Conservation (phyloP, 2,797 vertebrate genomes). For the Nothura maculosa region DNA sequence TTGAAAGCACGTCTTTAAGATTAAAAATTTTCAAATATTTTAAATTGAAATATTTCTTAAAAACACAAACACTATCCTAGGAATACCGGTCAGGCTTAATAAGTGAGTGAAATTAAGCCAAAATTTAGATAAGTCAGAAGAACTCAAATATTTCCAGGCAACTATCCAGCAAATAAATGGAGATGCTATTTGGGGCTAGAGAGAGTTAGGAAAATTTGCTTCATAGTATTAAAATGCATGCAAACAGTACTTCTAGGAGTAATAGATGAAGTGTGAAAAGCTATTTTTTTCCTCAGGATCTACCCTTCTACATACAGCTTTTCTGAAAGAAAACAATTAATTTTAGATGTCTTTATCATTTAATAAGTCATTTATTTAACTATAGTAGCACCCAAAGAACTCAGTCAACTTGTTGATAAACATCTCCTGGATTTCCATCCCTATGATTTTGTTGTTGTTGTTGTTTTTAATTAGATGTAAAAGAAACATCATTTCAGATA, state of each 20-base stretch:
- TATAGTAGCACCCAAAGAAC: neutral
- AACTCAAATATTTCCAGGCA: neutral
- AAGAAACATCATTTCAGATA: neutral
- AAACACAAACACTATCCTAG: neutral
- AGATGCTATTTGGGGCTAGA: rapidly evolving
- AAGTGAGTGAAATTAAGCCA: neutral
- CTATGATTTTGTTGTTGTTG: neutral
- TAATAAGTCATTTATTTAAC: neutral
- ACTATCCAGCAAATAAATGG: neutral
- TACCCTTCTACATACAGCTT: neutral
- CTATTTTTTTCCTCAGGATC: neutral
- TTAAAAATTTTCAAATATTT: neutral
- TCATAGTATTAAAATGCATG: rapidly evolving
- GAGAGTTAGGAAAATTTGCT: neutral
- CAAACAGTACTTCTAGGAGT: neutral
- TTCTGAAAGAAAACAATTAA: neutral
- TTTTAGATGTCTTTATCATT: neutral
- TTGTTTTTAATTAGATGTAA: neutral
- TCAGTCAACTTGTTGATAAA: neutral
- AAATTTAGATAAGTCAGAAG: neutral
- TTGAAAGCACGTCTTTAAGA: neutral
- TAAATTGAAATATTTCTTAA: neutral
- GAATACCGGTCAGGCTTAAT: neutral
- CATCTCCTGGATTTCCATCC: neutral
- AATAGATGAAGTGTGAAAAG: neutral